Evolutionary conservation across 2,113 vertebrate species (phyloP), one percentile per base, ranked within the genome.

Genomic region (Sylvietta virens): DNA sequence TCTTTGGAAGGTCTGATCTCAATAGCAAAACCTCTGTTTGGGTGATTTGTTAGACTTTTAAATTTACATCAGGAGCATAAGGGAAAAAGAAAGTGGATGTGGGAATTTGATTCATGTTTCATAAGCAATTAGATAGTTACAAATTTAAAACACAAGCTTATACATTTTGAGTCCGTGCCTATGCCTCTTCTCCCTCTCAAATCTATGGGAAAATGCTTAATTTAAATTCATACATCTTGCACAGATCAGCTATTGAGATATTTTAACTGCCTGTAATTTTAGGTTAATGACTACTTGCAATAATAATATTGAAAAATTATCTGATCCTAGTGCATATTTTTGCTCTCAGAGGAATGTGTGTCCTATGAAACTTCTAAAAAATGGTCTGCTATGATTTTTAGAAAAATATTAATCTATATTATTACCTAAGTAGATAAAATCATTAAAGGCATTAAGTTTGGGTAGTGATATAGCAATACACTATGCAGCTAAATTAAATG

Each of bases 261-360:
- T 93, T 91, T 82, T 89, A 94, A 77, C 58, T 3, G 19, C 45
- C 67, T 77, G 70, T 39, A 86, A 83, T 92, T 95, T 88, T 86
- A 94, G 71, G 85, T 88, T 96, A 94, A 97, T 88, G 78, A 95
- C 58, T 82, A 81, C 79, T 78, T 88, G 71, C 47, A 83, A 80
- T 78, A 92, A 90, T 92, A 93, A 86, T 81, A 90, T 40, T 93
- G 72, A 94, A 93, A 92, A 94, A 92, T 83, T 88, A 83, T 48
- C 47, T 66, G 44, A 87, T 82, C 35, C 44, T 83, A 44, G 79
- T 57, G 60, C 60, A 21, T 74, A 78, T 58, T 95, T 93, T 78
- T 93, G 39, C 76, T 90, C 87, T 95, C 79, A 83, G 56, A 94
- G 90, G 88, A 88, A 48, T 4, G 21, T 3, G 13, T 33, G 31